Evolutionary conservation across 2,113 vertebrate species (phyloP), one percentile per base, ranked within the genome.

Genomic region (Emydocephalus ijimae): DNA sequence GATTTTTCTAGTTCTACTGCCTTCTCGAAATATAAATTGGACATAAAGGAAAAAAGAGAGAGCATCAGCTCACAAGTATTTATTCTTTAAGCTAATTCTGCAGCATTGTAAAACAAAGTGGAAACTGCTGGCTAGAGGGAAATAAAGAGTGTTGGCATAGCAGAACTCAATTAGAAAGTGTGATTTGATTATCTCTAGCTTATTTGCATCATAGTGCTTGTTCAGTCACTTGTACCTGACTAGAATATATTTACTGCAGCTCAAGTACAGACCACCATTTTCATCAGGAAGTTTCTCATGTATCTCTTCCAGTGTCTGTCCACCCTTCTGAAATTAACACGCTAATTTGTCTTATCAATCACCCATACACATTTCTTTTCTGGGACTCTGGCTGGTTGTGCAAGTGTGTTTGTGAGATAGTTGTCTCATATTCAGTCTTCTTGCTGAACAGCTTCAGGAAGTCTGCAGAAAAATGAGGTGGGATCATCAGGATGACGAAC

Each of bases 181-280:
- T 96, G 91, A 96, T 97, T 96, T 96, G 93, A 97, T 97, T 97
- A 96, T 95, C 92, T 96, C 34, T 85, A 94, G 86, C 88, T 96
- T 95, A 95, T 97, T 97, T 96, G 95, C 96, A 95, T 96, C 94
- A 95, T 94, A 91, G 34, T 93, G 92, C 86, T 96, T 55, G 95
- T 96, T 97, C 90, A 94, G 90, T 92, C 91, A 0, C 15, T 93
- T 50, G 48, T 93, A 94, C 91, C 93, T 97, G 95, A 94, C 96
- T 87, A 56, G 96, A 97, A 96, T 95, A 92, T 93, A 96, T 93
- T 91, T 90, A 89, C 45, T 93, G 39, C 81, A 95, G 91, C 92
- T 74, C 61, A 26, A 69, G 24, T 4, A 0, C 18, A 45, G 48
- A 91, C n/a, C 0, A 69, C 88, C 0, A 0, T 81, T 26, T 97